Percentiles rank a stretch among this genome's conserved stretches.
phyloP scores from a whole-genome alignment of 1,140 invertebrate genomes.

The Meloidogyne chitwoodi region DNA sequence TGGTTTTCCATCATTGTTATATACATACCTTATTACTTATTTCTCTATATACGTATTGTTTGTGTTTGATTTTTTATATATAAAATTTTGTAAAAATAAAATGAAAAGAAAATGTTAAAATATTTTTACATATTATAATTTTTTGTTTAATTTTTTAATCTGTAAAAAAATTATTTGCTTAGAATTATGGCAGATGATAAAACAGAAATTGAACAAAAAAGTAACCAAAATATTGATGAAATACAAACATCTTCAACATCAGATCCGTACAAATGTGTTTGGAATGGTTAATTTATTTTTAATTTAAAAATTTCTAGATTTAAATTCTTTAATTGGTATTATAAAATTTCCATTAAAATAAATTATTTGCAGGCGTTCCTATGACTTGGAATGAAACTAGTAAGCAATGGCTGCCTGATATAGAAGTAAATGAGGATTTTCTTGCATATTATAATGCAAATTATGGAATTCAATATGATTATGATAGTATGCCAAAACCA shows the following conservation, averaged over 20 bases:
- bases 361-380: constrained; percentile 20
- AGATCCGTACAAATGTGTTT: neutral
- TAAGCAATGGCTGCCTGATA: constrained; percentile 52
- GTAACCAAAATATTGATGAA: neutral
- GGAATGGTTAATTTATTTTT: neutral
- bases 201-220: neutral
- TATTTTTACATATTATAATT: too few species aligned
- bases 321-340: too few species aligned
- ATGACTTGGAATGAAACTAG: constrained; percentile 47
- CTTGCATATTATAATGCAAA: constrained; percentile 89
- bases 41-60: neutral
- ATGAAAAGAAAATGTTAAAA: neutral
- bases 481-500: constrained; percentile 23
- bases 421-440: constrained; percentile 85
- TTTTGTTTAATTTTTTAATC: neutral
- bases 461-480: constrained; percentile 73
- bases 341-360: too few species aligned
- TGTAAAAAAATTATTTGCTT: neutral
- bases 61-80: neutral
- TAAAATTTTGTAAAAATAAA: neutral
- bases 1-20: too few species aligned
- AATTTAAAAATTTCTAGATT: neutral
- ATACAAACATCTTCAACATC: neutral
- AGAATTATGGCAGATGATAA: neutral
- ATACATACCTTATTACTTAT: neutral